Evolutionary conservation across 1,140 invertebrate species (phyloP), one percentile per base, ranked within the genome.

Genomic region (Pachyrhynchus sulphureomaculatus): DNA sequence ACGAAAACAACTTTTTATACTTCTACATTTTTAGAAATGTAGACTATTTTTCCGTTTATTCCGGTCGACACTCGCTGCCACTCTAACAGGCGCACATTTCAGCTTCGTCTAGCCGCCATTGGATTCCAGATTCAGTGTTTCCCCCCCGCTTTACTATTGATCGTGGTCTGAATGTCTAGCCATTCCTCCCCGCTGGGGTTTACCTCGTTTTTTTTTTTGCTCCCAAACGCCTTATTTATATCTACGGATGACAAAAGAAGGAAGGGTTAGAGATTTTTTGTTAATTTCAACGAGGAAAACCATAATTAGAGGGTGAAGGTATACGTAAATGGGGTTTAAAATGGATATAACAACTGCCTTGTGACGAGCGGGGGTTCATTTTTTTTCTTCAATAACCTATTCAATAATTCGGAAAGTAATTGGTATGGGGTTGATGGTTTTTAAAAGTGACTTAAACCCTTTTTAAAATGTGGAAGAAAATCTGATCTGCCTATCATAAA

Each of bases 111-210:
- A 55, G 53, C 53, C 53, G 39, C 37, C 53, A 33, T 55, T 17
- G 53, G 39, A 55, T 55, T 55, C 39, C 53, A 44, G 53, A 55
- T 55, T 55, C 44, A 29, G 53, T 45, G 3, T 26, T 42, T 10
- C 52, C 37, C 39, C 41, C 39, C 52, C 34, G 18, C 10, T 21
- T 39, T 26, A 18, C 12, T 55, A 55, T 55, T 26, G 53, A 55
- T 55, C 53, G 53, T 33, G 39, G 53, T 55, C 26, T 42, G 53
- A 42, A 42, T 55, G 53, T 55, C 53, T 55, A 55, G 53, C 53
- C 53, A 17, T 18, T 44, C 53, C 39, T 32, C 53, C 41, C 53
- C 53, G 23, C 53, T 20, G 51, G n/a, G 26, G 47, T 36, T 34
- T 34, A 12, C n/a, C 47, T 21, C 29, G 42, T 17, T 45, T 49